Percentiles rank a stretch among this genome's conserved stretches.
These are phyloP conservation scores for Ectropis grisescens DNA, from an alignment of 1,140 invertebrate genomes.

Conservation along the genomic window DNA sequence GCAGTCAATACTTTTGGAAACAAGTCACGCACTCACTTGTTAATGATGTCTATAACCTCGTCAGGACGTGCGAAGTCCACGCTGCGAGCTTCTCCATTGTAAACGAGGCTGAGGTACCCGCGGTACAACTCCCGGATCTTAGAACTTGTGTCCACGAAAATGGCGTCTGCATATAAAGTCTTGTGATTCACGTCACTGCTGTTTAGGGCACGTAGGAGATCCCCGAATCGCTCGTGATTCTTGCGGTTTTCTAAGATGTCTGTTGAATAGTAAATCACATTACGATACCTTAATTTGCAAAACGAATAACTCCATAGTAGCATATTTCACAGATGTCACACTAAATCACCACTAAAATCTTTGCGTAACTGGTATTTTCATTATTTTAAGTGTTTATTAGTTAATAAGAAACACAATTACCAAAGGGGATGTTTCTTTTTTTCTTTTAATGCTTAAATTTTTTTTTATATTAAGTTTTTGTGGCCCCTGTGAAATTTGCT, in stretches of 20 bases:
- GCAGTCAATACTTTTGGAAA: not conserved
- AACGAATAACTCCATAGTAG: too few species aligned
- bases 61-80: slow-evolving; percentile 71
- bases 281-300: too few species aligned
- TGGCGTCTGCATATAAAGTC: slow-evolving; percentile 67
- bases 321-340: too few species aligned
- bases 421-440: too few species aligned
- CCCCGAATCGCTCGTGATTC: slow-evolving; percentile 73
- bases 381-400: too few species aligned
- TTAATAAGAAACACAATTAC: too few species aligned
- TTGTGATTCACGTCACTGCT: slow-evolving; percentile 23
- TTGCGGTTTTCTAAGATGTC: slow-evolving; percentile 71
- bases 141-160: slow-evolving; percentile 72
- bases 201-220: slow-evolving; percentile 54
- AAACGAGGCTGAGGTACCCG: slow-evolving; percentile 64
- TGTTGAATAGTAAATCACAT: too few species aligned
- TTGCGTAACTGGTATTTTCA: too few species aligned
- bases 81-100: slow-evolving; percentile 70
- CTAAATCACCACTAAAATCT: too few species aligned
- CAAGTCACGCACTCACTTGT: slow-evolving; percentile 70
- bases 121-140: slow-evolving; percentile 69
- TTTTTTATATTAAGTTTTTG: too few species aligned
- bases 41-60: slow-evolving; percentile 70
- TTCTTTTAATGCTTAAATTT: too few species aligned
- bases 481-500: too few species aligned